Base-by-base conservation (phyloP, 2,888 invertebrate genomes). In the Lithophane ornitopus region DNA sequence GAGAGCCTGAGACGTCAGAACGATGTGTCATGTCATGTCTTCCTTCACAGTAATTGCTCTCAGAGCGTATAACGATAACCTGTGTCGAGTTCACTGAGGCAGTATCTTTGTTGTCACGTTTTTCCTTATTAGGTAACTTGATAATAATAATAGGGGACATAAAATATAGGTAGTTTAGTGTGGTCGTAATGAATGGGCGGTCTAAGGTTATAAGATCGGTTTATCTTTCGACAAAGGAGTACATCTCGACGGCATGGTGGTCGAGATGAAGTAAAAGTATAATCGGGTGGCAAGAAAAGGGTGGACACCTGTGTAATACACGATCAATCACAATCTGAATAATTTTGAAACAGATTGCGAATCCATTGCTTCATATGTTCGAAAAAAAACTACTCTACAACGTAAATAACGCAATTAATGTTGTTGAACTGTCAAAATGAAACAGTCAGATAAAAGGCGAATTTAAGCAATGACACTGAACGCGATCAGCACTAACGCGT, bases 1-100 rank as follows among this genome's bases (percentile, higher is more conserved):
- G 46, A 66, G 79, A 78, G n/a, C 44, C 52, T 34, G 46, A 66
- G 79, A 78, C 44, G 65, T 78, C 58, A 78, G n/a, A 72, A 8
- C 52, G 14, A 54, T 79, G 79, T 66, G 72, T 78, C 65, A 78
- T 28, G 44, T 65, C 65, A 78, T 28, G 44, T 65, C 65, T 59
- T 78, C 65, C 58, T 71, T 44, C 7, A 9, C 19, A 52, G 56
- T 70, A 71, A 78, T 78, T 65, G 75, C 34, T 3, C 26, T 46
- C 11, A 1, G 34, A 59, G 16, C 52, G 6, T 74, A 8, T 3
- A 26, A 46, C 44, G 66, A 73, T 72, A 78, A 66, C 73, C 61
- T 19, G 79, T 16, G 73, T 34, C 6, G 46, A 71, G 72, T 78
- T 79, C 61, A 65, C 7, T 65, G n/a, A 41, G n/a, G 74, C 46